Base-by-base conservation (phyloP, 2,888 invertebrate species). In the Sepiola atlantica region DNA sequence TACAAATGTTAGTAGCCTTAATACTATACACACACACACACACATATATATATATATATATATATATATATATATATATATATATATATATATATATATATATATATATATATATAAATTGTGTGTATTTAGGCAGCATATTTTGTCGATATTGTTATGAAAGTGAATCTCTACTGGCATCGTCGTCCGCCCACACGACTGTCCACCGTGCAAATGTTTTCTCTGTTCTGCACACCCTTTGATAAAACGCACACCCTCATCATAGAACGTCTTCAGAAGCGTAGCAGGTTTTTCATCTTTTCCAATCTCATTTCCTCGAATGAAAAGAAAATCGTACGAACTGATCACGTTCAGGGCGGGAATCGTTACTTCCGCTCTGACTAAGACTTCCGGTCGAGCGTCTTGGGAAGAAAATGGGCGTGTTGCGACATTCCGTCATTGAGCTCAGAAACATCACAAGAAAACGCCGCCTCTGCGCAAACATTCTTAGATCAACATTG, bases 331-430 rank as follows among this genome's bases (percentile, higher is more conserved):
- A 77, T 32, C n/a, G n/a, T 32, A 77, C n/a, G 12, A 77, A 77
- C n/a, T 77, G 18, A 77, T 32, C 32, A 16, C 77, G 16, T 77
- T 32, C n/a, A 77, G 77, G 77, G 77, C 77, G 77, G 77, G 77
- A 77, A 77, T 77, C 77, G 16, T 77, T 77, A 77, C 77, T 77
- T 77, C 77, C 77, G n/a, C n/a, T 77, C 77, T 77, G n/a, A 77
- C n/a, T 45, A n/a, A 77, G 77, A 77, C 77, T 77, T 77, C 77
- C 77, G 77, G n/a, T 77, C n/a, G 16, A 77, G 77, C 16, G n/a
- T 77, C n/a, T 32, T 77, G 77, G 14, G 14, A 16, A 77, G 77
- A 77, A 45, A n/a, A 77, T 77, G n/a, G 77, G 77, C 77, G 77
- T 77, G 77, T 77, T n/a, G 14, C n/a, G n/a, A 77, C 77, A 77